Conservation (phyloP, 1,140 invertebrate species). For the Drosophila trapezifrons region DNA sequence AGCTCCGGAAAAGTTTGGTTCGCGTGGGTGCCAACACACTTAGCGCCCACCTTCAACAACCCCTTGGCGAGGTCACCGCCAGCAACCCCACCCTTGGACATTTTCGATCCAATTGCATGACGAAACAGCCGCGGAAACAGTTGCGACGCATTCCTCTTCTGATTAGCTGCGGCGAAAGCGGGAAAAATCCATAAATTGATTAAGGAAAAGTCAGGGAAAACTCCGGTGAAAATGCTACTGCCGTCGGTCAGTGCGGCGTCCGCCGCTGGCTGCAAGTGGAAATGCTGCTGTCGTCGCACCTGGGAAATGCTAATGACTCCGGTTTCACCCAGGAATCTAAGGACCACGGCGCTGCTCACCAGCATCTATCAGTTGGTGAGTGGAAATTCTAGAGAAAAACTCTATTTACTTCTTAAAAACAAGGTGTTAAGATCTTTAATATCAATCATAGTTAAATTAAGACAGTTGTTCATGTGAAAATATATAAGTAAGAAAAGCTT, state of each 20-base stretch:
- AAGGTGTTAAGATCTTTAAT: background rate
- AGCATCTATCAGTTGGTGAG: constrained; percentile 83
- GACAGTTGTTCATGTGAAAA: background rate
- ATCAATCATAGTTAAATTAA: background rate
- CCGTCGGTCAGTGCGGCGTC: constrained; percentile 36
- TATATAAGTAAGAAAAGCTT: background rate
- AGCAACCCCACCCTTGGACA: constrained; percentile 27
- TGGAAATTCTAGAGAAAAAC: background rate
- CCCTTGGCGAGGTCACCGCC: constrained; percentile 13
- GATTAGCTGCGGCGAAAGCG: constrained; percentile 17
- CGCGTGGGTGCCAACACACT: constrained; percentile 40
- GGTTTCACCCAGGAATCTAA: constrained; percentile 72
- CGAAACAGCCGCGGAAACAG: constrained; percentile 62
- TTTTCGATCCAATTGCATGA: constrained; percentile 65
- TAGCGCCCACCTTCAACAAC: constrained; percentile 1
- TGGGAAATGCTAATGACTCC: constrained; percentile 74
- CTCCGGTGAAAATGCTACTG: constrained; percentile 55
- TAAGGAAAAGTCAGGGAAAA: constrained; percentile 15
- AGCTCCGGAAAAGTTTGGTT: constrained; percentile 53
- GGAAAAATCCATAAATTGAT: constrained; percentile 80
- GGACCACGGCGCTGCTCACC: constrained; percentile 75
- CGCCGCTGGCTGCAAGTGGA: constrained; percentile 49
- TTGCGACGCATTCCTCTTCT: constrained; percentile 36
- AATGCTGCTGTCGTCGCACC: constrained; percentile 51
- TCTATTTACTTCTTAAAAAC: background rate